Evolutionary conservation across 2,113 vertebrate genomes (phyloP).

Genomic region (Corynorhinus townsendii): DNA sequence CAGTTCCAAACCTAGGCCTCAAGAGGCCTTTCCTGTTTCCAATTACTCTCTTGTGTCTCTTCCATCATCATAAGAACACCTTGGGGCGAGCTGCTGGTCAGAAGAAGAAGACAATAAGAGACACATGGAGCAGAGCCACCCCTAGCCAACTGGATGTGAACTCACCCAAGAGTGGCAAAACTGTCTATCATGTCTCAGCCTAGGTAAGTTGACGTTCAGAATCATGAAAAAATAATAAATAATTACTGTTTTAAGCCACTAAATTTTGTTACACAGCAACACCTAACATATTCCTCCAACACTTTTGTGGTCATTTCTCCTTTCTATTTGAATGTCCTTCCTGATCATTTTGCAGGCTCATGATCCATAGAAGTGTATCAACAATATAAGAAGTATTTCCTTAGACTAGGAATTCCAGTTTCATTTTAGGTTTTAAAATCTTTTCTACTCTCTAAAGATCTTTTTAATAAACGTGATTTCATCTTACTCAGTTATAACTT

Average conservation of each 20-base stretch:
- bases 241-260: not conserved
- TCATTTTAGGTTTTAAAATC: not conserved
- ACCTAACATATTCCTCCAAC: not conserved
- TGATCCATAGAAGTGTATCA: not conserved
- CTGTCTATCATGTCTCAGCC: not conserved
- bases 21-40: not conserved
- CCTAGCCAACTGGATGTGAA: not conserved
- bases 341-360: not conserved
- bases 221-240: slow-evolving; percentile 7
- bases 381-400: not conserved
- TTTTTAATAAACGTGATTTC: not conserved
- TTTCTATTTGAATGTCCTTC: not conserved
- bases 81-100: not conserved
- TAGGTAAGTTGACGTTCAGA: not conserved
- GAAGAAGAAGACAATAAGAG: not conserved
- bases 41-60: not conserved
- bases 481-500: not conserved
- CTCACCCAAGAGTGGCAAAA: not conserved
- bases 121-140: not conserved
- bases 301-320: not conserved
- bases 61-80: not conserved
- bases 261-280: not conserved
- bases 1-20: not conserved
- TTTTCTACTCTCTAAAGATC: not conserved
- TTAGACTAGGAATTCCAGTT: not conserved